Percentiles rank a stretch among this genome's conserved stretches.
Evolutionary conservation across 2,797 vertebrate genomes (phyloP).

Genomic region (Arrhamphus sclerolepis): DNA sequence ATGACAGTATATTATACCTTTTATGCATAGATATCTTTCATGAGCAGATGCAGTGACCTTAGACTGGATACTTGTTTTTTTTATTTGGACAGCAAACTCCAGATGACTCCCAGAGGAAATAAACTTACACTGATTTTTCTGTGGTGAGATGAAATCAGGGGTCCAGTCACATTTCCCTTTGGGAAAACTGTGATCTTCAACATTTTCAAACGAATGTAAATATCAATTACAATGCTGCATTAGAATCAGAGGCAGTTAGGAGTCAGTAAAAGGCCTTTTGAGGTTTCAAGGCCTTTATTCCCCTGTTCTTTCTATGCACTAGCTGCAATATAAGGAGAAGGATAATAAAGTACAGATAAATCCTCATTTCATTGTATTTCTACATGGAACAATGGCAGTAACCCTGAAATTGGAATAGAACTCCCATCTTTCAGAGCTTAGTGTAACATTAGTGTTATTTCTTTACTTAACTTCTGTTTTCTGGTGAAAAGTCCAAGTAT

Average conservation of each 20-base stretch:
- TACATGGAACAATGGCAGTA: background rate
- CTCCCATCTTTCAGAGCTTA: background rate
- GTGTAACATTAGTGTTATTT: background rate
- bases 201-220: constrained; percentile 25
- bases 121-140: constrained; percentile 5
- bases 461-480: constrained; percentile 1
- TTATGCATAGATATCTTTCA: constrained; percentile 12
- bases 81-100: constrained; percentile 18
- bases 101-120: constrained; percentile 4
- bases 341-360: background rate
- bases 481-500: background rate
- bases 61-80: constrained; percentile 6
- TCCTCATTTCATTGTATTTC: background rate
- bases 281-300: no score
- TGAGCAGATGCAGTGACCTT: constrained; percentile 11
- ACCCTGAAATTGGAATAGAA: background rate
- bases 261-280: constrained; percentile 24
- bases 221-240: constrained; percentile 16
- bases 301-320: no score
- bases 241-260: constrained; percentile 11
- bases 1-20: background rate
- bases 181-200: constrained; percentile 26
- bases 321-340: background rate
- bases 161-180: constrained; percentile 21
- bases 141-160: constrained; percentile 29